Evolutionary conservation across 2,888 invertebrate genomes (phyloP), one percentile per base, ranked within the genome.

Genomic region (Calliopum simillimum): DNA sequence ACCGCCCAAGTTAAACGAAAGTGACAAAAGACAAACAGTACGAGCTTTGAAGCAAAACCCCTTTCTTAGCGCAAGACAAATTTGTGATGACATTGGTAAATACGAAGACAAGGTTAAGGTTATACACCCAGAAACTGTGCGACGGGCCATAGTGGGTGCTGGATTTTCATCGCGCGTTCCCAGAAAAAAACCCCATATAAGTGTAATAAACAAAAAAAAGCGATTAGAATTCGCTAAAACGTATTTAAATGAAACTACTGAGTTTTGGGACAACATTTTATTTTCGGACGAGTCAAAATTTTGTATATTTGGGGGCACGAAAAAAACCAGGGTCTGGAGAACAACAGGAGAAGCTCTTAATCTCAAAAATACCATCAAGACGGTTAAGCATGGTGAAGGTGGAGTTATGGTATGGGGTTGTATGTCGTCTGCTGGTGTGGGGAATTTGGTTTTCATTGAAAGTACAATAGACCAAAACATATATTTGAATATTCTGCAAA

Each of bases 351-450:
- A 21, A 13, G 47, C 58, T 65, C 64, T 71, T 8, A 43, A 68
- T 23, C 6, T 21, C 23, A 55, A 70, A 16, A 46, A 56, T 65
- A 33, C 56, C 25, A 23, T 23, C 46, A 43, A 70, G 51, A 72
- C 68, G 23, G 55, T 53, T 25, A 72, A 73, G 68, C 69, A 64
- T 56, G 71, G 71, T 68, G 71, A 64, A 4, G 64, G 68, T 1
- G 21, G 46, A 16, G 71, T 71, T 3, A 71, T 68, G 68, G 71
- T 71, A 4, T 71, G 65, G 65, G 67, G 41, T 6, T 69, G 69
- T 51, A 69, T 71, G 70, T 19, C 66, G 4, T 49, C 71, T 11
- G 19, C 67, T 16, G 69, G 69, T 16, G 66, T 73, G 58, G 69
- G 69, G 53, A 73, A 69, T 43, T 69, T 73, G 25, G 53, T 56